A percentile compares a stretch with the other conserved stretches of the same genome.
These are phyloP conservation scores for Onthophagus sagittarius DNA, from an alignment of 2,888 invertebrate genomes.

Conservation along the genomic window DNA sequence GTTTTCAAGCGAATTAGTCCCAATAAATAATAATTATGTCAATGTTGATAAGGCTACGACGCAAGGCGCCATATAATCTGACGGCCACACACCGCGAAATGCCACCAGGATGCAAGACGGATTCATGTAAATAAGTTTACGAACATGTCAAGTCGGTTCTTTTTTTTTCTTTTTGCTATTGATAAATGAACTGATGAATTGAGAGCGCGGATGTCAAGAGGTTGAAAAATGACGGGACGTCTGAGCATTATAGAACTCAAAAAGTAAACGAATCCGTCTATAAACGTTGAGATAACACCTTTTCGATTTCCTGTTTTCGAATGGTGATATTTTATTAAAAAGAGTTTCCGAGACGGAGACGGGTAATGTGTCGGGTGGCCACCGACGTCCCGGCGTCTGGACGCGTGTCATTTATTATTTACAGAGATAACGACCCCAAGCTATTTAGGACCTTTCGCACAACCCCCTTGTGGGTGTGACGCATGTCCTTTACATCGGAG, in stretches of 20 bases:
- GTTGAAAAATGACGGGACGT: background rate
- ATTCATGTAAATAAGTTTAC: slow-evolving; percentile 8
- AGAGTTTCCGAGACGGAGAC: background rate
- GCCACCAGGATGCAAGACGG: slow-evolving; percentile 6
- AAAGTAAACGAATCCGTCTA: background rate
- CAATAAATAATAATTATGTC: slow-evolving; percentile 36
- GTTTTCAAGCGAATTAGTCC: slow-evolving; percentile 32
- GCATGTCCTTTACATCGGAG: slow-evolving; percentile 3
- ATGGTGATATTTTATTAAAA: slow-evolving; percentile 4
- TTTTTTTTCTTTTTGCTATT: background rate
- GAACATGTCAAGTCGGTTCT: background rate
- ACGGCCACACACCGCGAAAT: slow-evolving; percentile 5
- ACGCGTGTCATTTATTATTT: slow-evolving; percentile 36
- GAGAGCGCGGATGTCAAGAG: background rate
- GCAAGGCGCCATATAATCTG: background rate
- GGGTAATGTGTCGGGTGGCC: slow-evolving; percentile 18
- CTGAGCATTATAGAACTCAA: background rate
- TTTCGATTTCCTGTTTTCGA: background rate
- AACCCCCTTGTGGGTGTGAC: slow-evolving; percentile 1
- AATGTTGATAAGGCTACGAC: slow-evolving; percentile 29
- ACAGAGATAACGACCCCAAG: slow-evolving; percentile 43
- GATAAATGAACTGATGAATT: background rate
- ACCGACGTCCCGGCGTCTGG: slow-evolving; percentile 20
- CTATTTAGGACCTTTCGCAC: slow-evolving; percentile 33
- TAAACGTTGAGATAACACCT: background rate